These are phyloP conservation scores for Choloepus hoffmanni DNA, from an alignment of 2,113 vertebrate species.

Conservation along the genomic window DNA sequence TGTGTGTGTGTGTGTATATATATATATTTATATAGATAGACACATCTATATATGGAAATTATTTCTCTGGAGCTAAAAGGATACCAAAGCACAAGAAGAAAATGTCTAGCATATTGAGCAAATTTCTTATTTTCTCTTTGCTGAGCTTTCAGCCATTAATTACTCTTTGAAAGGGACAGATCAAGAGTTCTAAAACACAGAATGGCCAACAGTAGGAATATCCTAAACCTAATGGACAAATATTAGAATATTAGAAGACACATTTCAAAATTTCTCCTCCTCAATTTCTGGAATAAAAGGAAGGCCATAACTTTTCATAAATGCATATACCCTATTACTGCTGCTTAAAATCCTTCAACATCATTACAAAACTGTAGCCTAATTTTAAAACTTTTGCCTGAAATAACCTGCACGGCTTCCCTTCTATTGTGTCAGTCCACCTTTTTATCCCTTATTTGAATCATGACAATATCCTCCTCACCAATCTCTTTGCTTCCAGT, in stretches of 20 bases:
- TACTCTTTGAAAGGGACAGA: neutral
- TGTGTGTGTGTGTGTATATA: too few relatives aligned
- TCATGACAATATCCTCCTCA: neutral
- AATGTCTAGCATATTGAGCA: neutral
- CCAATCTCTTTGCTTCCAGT: neutral
- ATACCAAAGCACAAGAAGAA: neutral
- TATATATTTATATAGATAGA: too few relatives aligned
- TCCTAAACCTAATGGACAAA: neutral
- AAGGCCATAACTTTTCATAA: neutral
- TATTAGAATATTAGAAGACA: neutral
- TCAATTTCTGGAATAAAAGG: neutral
- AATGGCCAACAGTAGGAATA: neutral
- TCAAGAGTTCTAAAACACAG: neutral
- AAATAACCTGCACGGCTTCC: neutral
- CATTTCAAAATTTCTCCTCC: neutral
- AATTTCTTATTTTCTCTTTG: neutral
- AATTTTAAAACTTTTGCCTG: neutral
- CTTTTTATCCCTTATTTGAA: neutral
- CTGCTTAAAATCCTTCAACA: neutral
- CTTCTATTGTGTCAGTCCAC: neutral
- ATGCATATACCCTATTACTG: neutral
- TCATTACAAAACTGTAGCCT: neutral
- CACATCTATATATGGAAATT: neutral
- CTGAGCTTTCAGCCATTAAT: neutral
- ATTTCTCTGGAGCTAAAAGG: neutral